phyloP scores from a whole-genome alignment of 1,140 invertebrate species.

The Drosophila mojavensis region DNA sequence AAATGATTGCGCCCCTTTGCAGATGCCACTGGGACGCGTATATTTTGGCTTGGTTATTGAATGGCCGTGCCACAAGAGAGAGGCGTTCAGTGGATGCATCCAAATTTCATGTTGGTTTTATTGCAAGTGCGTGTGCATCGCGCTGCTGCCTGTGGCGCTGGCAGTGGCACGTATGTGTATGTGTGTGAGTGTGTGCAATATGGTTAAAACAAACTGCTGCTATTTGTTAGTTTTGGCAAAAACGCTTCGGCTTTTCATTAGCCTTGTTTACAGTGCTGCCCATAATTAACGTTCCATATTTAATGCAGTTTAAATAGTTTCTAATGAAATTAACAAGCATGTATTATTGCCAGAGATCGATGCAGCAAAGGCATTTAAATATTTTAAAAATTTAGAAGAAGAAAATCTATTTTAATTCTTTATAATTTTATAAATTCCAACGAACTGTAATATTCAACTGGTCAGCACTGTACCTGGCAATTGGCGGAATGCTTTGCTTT shows the following conservation, averaged over 20 bases:
- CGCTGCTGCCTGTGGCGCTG: constrained; percentile 1
- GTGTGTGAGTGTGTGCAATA: constrained; percentile 20
- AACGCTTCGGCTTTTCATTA: constrained; percentile 59
- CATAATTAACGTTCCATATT: constrained; percentile 26
- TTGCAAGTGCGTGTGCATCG: constrained; percentile 27
- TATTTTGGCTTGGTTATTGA: constrained; percentile 73
- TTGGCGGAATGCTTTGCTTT: background rate
- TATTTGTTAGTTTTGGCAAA: constrained; percentile 63
- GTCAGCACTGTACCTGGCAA: background rate
- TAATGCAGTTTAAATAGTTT: constrained; percentile 11
- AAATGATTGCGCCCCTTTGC: background rate
- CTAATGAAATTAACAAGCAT: background rate
- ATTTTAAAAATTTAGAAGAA: background rate
- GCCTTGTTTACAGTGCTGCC: constrained; percentile 32
- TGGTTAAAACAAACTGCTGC: constrained; percentile 38
- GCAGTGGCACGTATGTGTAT: background rate
- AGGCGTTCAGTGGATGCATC: constrained; percentile 43
- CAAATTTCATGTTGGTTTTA: constrained; percentile 52
- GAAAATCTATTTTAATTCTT: background rate
- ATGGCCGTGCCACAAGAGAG: constrained; percentile 48
- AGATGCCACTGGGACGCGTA: constrained; percentile 20
- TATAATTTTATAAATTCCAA: background rate
- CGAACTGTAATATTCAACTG: background rate
- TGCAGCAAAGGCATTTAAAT: background rate
- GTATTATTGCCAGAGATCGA: background rate